Percentiles rank a stretch among this genome's conserved stretches.
phyloP scores from a whole-genome alignment of 2,888 invertebrate species.

The Parnassius orleans region DNA sequence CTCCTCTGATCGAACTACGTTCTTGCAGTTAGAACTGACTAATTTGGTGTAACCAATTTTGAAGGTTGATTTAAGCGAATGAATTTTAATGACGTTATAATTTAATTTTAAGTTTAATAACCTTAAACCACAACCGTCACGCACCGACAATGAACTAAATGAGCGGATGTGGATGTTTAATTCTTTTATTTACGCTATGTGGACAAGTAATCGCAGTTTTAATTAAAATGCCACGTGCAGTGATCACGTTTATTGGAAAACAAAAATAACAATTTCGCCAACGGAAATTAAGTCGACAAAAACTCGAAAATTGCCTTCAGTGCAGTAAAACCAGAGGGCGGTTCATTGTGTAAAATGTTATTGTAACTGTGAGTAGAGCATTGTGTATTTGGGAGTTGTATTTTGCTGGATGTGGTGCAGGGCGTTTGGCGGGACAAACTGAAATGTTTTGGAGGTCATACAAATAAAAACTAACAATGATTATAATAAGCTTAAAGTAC shows the following conservation, averaged over 20 bases:
- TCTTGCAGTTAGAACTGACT: no score
- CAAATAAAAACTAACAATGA: no score
- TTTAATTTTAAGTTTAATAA: no score
- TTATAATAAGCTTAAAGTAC: no score
- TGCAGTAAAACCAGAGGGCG: neutral
- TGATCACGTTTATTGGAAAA: constrained; percentile 1
- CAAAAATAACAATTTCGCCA: constrained; percentile 8
- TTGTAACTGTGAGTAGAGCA: neutral
- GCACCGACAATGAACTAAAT: no score
- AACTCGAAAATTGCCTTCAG: neutral
- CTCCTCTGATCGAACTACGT: no score
- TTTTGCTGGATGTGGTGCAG: neutral
- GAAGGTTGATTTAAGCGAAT: no score
- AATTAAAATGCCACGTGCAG: constrained; percentile 5
- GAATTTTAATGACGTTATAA: no score
- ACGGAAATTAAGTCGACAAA: no score
- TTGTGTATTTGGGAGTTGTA: neutral
- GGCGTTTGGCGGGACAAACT: neutral
- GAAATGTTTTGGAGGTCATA: neutral
- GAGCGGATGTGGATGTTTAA: no score
- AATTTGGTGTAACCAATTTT: no score
- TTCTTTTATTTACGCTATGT: neutral
- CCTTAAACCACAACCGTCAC: no score
- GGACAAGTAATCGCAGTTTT: constrained; percentile 1
- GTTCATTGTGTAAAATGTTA: neutral